Evolutionary conservation across 2,888 invertebrate species (phyloP).

Genomic region (Dolichopus griseipennis): DNA sequence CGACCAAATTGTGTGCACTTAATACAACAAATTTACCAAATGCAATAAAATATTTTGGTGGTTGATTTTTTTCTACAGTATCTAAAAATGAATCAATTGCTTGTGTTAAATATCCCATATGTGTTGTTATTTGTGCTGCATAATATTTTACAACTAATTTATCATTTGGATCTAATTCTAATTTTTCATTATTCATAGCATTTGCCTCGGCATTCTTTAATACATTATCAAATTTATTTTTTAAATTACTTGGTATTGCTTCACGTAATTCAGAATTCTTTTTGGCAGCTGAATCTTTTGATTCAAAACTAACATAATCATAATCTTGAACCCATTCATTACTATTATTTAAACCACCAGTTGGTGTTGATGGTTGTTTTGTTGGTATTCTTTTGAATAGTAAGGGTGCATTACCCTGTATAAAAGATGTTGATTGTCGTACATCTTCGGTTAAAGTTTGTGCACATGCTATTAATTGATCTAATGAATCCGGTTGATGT

Average conservation of each 20-base stretch:
- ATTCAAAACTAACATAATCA: slow-evolving; percentile 81
- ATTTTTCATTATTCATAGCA: slow-evolving; percentile 47
- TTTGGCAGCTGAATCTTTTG: slow-evolving; percentile 60
- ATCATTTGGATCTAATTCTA: slow-evolving; percentile 62
- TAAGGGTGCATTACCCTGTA: slow-evolving; percentile 74
- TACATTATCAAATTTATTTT: slow-evolving; percentile 66
- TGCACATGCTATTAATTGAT: slow-evolving; percentile 79
- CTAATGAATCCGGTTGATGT: slow-evolving; percentile 67
- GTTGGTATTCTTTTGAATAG: slow-evolving; percentile 56
- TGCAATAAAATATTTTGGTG: slow-evolving; percentile 86
- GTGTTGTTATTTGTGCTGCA: slow-evolving; percentile 75
- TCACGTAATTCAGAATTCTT: slow-evolving; percentile 66
- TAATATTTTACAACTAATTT: slow-evolving; percentile 79
- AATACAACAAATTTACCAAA: slow-evolving; percentile 91
- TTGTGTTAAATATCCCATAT: slow-evolving; percentile 73
- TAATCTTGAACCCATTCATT: slow-evolving; percentile 71
- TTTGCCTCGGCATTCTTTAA: slow-evolving; percentile 63
- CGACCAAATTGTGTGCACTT: slow-evolving; percentile 86
- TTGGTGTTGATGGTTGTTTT: slow-evolving; percentile 32
- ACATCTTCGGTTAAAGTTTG: slow-evolving; percentile 83
- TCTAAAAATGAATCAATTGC: slow-evolving; percentile 88
- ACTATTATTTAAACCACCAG: slow-evolving; percentile 18
- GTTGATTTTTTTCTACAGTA: slow-evolving; percentile 86
- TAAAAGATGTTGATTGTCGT: slow-evolving; percentile 79
- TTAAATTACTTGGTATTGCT: slow-evolving; percentile 58